Conservation (phyloP, 2,797 vertebrate species). For the Argya squamiceps region DNA sequence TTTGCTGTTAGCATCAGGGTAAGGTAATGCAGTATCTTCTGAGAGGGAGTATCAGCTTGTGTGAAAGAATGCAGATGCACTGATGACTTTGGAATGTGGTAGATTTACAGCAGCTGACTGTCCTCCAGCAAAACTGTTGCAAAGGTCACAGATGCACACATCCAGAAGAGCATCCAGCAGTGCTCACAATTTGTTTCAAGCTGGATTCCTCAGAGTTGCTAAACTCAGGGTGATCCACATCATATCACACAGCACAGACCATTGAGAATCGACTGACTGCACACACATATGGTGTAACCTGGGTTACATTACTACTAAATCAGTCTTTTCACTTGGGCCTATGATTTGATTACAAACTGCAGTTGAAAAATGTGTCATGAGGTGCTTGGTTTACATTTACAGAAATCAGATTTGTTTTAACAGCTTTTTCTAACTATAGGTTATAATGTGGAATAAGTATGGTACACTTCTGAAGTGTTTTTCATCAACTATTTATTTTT, state of each 20-base stretch:
- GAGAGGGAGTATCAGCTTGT: neutral
- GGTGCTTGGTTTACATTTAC: neutral
- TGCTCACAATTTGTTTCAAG: neutral
- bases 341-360: neutral
- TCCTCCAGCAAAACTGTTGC: neutral
- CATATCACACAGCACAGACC: neutral
- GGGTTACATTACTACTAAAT: neutral
- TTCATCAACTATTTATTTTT: neutral
- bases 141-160: neutral
- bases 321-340: neutral
- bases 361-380: slow-evolving; percentile 29
- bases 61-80: neutral
- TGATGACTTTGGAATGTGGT: neutral
- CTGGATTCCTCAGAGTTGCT: neutral
- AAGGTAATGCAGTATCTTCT: neutral
- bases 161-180: neutral
- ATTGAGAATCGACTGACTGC: neutral
- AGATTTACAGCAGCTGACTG: neutral
- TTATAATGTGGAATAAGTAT: neutral
- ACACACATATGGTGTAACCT: rapidly evolving
- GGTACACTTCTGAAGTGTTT: neutral
- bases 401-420: slow-evolving; percentile 26
- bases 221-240: neutral
- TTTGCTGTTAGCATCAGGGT: neutral
- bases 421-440: slow-evolving; percentile 33